Evolutionary conservation across 2,113 vertebrate species (phyloP), one percentile per base, ranked within the genome.

Genomic region (Xiphophorus hellerii): DNA sequence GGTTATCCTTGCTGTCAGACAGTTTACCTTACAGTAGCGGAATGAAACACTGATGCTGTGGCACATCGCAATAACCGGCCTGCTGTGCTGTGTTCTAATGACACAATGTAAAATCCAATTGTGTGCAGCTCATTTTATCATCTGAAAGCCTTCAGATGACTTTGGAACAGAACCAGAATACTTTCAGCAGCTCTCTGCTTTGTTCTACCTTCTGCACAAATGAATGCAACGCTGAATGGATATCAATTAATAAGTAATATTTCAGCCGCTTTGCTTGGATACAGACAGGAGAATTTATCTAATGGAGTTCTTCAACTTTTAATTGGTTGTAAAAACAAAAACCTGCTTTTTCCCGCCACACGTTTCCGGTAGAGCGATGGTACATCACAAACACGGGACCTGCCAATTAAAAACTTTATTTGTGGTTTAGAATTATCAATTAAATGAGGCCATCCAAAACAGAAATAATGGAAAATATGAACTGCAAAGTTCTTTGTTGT

Each of bases 241-340:
- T 94, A 94, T 94, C 92, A 94, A 91, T 93, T 93, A 94, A 93
- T 93, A 92, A 92, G 77, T 93, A 69, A 91, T 89, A 93, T 92
- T 93, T 90, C 78, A 75, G 82, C 83, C 70, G 91, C 83, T 91
- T 87, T 93, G 93, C 81, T 95, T 93, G 91, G 91, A 91, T 94
- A 93, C 92, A 93, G 91, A 84, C 89, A 93, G 86, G 62, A 74
- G 80, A 74, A 89, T 78, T 91, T 74, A 71, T 83, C 90, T 93
- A 92, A 94, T 90, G 81, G 89, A 93, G 83, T 93, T 91, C 81
- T 91, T 88, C 82, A 93, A 92, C 92, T 94, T 95, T 94, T 93
- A 94, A 94, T 94, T 93, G 90, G 91, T 92, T 94, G 82, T 90
- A 89, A 89, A 92, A 90, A 88, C 84, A 77, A 90, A 60, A 83